Conservation (phyloP, 1,140 invertebrate genomes). For the Chironomus striatipennis region DNA sequence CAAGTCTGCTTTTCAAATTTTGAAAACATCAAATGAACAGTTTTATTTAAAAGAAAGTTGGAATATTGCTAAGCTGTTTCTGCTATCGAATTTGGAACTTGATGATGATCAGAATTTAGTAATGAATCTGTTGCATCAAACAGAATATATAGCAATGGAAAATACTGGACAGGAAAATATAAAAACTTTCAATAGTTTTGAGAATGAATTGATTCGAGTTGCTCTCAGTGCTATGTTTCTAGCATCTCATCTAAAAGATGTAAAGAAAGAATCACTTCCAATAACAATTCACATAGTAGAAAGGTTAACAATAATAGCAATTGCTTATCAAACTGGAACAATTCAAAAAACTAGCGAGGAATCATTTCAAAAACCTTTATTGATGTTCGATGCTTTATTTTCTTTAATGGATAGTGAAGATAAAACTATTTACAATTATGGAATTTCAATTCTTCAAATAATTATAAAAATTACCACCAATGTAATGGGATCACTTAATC, state of each 20-base stretch:
- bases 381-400: conserved; percentile 80
- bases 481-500: conserved; percentile 75
- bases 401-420: conserved; percentile 88
- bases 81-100: conserved; percentile 55
- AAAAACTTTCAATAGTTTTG: conserved; percentile 59
- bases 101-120: conserved; percentile 64
- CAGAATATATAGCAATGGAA: conserved; percentile 55
- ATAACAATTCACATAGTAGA: conserved; percentile 78
- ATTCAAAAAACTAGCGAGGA: conserved; percentile 45
- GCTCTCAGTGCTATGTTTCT: conserved; percentile 81
- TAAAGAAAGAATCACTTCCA: conserved; percentile 61
- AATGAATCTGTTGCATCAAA: conserved; percentile 69
- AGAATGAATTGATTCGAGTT: not conserved
- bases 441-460: conserved; percentile 67
- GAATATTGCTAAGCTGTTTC: conserved; percentile 77
- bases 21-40: conserved; percentile 69
- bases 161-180: conserved; percentile 66
- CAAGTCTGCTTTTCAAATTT: conserved; percentile 69
- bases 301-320: conserved; percentile 84
- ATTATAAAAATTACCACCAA: conserved; percentile 79
- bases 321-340: conserved; percentile 78
- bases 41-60: conserved; percentile 82
- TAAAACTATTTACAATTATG: conserved; percentile 85
- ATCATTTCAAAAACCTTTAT: conserved; percentile 73
- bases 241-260: conserved; percentile 78